phyloP scores from a whole-genome alignment of 2,888 invertebrate genomes.

The Hypsopygia costalis region DNA sequence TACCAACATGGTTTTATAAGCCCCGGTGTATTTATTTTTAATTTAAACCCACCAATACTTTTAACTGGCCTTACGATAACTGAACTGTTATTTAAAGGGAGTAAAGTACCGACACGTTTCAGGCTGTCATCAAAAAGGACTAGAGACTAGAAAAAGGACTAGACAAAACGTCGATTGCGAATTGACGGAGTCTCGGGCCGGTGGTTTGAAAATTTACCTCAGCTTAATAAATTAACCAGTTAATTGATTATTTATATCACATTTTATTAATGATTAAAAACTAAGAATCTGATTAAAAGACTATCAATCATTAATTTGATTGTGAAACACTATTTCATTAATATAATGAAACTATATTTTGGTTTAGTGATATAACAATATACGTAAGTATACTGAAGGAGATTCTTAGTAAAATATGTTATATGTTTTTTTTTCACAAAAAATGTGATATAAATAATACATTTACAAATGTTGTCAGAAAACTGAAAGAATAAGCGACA shows the following conservation, averaged over 20 bases:
- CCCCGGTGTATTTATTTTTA: conserved; percentile 5
- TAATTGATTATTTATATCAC: conserved; percentile 23
- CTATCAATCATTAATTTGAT: neutral
- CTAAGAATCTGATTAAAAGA: neutral
- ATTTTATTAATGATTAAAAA: conserved; percentile 2
- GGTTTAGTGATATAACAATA: neutral
- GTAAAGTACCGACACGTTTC: conserved; percentile 60
- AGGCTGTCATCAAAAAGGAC: conserved; percentile 70
- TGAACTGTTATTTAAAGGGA: conserved; percentile 25
- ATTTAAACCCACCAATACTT: conserved; percentile 9
- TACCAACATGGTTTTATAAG: conserved; percentile 2
- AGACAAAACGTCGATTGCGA: conserved; percentile 47
- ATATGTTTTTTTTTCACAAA: neutral
- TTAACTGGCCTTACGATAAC: conserved; percentile 6
- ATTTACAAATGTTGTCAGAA: conserved; percentile 10
- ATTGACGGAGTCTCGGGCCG: conserved; percentile 41
- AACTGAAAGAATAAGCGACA: conserved; percentile 12
- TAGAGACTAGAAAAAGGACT: conserved; percentile 71
- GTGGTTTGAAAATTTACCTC: conserved; percentile 31
- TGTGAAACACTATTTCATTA: neutral
- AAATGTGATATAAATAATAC: conserved; percentile 3
- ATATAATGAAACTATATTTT: neutral
- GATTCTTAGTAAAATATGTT: neutral
- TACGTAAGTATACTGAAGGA: neutral
- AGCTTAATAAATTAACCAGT: conserved; percentile 32